phyloP scores from a whole-genome alignment of 64 coral and sea anemone genomes.

The Montipora cactus region DNA sequence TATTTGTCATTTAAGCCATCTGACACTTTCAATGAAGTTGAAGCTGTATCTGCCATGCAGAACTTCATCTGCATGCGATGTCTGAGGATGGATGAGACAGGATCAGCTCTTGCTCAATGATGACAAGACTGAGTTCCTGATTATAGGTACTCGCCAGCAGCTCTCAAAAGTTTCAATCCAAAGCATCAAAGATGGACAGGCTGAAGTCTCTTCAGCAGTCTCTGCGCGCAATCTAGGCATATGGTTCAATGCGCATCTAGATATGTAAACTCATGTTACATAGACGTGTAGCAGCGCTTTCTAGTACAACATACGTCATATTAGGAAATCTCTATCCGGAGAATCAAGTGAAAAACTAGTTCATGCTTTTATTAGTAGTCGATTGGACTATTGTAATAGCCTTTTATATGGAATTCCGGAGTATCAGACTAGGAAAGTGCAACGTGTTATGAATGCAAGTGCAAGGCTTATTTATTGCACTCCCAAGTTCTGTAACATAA shows the following conservation, averaged over 20 bases:
- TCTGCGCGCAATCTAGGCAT: conserved; percentile 58
- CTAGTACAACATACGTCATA: too few species aligned
- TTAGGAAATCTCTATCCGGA: too few species aligned
- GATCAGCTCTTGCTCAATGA: conserved; percentile 68
- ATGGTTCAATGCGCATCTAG: conserved; percentile 63
- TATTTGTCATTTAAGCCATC: background rate
- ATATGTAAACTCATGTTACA: conserved; percentile 49
- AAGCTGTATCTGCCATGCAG: conserved; percentile 39
- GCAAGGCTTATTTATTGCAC: too few species aligned
- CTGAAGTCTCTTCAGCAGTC: background rate
- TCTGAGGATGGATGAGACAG: conserved; percentile 46
- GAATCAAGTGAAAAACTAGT: too few species aligned
- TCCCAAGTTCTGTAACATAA: too few species aligned
- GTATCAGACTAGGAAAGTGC: too few species aligned
- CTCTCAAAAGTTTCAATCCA: conserved; percentile 2
- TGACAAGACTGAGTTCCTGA: conserved; percentile 76
- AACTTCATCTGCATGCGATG: conserved; percentile 20
- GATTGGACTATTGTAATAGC: too few species aligned
- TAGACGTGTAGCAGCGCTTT: background rate
- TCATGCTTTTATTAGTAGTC: too few species aligned
- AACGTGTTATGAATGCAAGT: too few species aligned
- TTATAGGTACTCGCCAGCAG: conserved; percentile 54
- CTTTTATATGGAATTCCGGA: too few species aligned
- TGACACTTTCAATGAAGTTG: background rate
- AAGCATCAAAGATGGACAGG: conserved; percentile 26